These are phyloP conservation scores for Idaea dimidiata DNA, from an alignment of 2,888 invertebrate species.

Conservation along the genomic window DNA sequence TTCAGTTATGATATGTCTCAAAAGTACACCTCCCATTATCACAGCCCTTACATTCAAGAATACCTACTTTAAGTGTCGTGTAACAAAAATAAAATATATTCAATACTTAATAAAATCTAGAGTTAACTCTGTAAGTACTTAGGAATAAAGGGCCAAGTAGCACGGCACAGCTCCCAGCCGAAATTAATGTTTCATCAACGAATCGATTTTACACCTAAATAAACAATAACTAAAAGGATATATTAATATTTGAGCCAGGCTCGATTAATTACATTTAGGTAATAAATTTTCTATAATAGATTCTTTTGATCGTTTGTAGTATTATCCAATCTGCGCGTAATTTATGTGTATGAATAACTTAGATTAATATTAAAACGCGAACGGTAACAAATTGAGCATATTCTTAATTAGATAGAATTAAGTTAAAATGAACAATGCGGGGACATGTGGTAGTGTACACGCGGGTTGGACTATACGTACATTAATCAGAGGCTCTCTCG, in stretches of 20 bases:
- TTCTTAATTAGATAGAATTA: neutral
- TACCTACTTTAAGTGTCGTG: slow-evolving; percentile 4
- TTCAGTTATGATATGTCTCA: slow-evolving; percentile 54
- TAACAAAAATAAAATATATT: slow-evolving; percentile 5
- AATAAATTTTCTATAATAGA: neutral
- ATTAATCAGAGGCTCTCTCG: slow-evolving; percentile 49
- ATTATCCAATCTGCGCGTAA: slow-evolving; percentile 1
- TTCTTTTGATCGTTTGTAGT: neutral
- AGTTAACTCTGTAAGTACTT: slow-evolving; percentile 15
- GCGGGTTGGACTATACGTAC: slow-evolving; percentile 40
- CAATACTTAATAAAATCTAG: slow-evolving; percentile 12
- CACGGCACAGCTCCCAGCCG: neutral
- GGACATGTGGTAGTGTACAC: slow-evolving; percentile 29
- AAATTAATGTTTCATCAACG: neutral
- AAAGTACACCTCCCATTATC: slow-evolving; percentile 65
- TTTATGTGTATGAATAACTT: neutral
- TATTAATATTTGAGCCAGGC: slow-evolving; percentile 3
- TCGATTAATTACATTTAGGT: neutral
- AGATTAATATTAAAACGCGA: neutral
- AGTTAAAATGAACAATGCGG: slow-evolving; percentile 17
- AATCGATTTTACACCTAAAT: neutral
- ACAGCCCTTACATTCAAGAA: slow-evolving; percentile 62
- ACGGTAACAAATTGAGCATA: slow-evolving; percentile 28
- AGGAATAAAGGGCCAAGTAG: neutral
- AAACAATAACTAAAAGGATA: neutral